Percentiles rank a stretch among this genome's conserved stretches.
phyloP scores from a whole-genome alignment of 2,113 vertebrate genomes.

The Tragulus kanchil region DNA sequence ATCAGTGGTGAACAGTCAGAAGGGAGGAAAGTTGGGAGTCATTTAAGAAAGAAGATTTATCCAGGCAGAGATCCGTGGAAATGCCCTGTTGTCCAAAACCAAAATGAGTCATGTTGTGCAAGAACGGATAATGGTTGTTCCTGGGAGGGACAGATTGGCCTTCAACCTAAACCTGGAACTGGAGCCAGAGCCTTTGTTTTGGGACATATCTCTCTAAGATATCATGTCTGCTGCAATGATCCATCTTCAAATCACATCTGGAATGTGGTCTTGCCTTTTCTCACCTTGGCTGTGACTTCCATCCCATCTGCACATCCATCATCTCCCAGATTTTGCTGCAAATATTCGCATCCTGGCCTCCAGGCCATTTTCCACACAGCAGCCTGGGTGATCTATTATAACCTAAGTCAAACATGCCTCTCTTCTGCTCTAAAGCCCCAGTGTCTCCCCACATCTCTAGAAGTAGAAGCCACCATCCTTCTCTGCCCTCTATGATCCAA shows the following conservation, averaged over 20 bases:
- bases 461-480: not conserved
- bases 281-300: not conserved
- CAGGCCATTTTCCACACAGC: not conserved
- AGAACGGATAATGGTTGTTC: not conserved
- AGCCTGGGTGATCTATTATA: not conserved
- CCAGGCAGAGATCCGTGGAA: not conserved
- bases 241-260: not conserved
- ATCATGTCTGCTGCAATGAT: not conserved
- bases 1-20: slow-evolving; percentile 9
- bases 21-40: not conserved
- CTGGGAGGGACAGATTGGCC: not conserved
- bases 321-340: not conserved
- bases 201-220: not conserved
- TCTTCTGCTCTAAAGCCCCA: not conserved
- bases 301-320: rapidly evolving
- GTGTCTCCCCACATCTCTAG: not conserved
- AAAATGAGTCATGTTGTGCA: not conserved
- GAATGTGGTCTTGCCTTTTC: not conserved
- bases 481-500: not conserved
- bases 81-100: slow-evolving; percentile 38
- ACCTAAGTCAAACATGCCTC: not conserved
- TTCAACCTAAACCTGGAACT: slow-evolving; percentile 4
- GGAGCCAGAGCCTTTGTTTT: not conserved
- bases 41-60: slow-evolving; percentile 21
- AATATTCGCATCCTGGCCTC: not conserved